A percentile compares a stretch with the other conserved stretches of the same genome.
phyloP scores from a whole-genome alignment of 2,113 vertebrate genomes.

The Ailurus styani region DNA sequence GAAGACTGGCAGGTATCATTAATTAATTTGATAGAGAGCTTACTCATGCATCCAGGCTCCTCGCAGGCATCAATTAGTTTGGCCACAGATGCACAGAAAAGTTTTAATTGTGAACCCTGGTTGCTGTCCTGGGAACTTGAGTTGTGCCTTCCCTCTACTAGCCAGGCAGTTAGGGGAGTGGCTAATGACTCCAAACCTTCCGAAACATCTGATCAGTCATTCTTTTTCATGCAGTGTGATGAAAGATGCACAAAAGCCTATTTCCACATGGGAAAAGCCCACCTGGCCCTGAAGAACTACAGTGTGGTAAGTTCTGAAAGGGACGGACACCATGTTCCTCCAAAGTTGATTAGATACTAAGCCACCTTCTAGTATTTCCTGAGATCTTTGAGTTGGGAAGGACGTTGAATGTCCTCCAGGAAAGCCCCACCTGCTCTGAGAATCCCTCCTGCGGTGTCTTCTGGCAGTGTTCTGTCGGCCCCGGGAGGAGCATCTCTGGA shows the following conservation, averaged over 20 bases:
- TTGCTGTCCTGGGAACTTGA: not conserved
- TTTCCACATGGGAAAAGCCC: slow-evolving; percentile 92
- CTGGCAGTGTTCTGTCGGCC: not conserved
- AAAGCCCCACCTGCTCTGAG: not conserved
- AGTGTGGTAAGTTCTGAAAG: slow-evolving; percentile 79
- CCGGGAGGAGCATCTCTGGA: not conserved
- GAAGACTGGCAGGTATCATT: not conserved
- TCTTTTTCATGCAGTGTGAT: slow-evolving; percentile 86
- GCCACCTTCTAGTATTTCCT: not conserved
- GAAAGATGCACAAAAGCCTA: slow-evolving; percentile 89
- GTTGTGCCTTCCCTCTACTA: not conserved
- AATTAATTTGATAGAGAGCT: not conserved
- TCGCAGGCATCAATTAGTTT: not conserved
- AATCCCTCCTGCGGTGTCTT: not conserved
- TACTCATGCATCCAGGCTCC: not conserved
- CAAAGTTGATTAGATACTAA: not conserved
- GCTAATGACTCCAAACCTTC: not conserved
- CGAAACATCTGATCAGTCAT: not conserved
- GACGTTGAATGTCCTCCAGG: not conserved
- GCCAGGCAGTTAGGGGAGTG: not conserved
- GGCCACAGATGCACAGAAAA: not conserved
- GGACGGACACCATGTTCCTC: not conserved
- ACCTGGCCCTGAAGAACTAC: slow-evolving; percentile 85
- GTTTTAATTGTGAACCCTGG: not conserved
- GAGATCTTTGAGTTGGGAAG: not conserved